A percentile compares a stretch with the other conserved stretches of the same genome.
These are phyloP conservation scores for Sinella curviseta DNA, from an alignment of 1,140 invertebrate genomes.

Conservation along the genomic window DNA sequence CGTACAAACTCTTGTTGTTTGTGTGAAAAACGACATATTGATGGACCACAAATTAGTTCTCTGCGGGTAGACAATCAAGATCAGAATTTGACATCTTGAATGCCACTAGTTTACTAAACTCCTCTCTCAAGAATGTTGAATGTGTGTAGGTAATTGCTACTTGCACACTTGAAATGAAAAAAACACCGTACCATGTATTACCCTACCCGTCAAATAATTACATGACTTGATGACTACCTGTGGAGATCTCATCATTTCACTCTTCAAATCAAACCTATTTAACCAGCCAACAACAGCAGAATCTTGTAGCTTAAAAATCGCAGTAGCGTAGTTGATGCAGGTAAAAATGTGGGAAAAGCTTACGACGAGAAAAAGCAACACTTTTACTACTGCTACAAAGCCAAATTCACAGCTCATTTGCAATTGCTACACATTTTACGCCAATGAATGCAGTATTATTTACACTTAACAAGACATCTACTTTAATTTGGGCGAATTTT, in stretches of 20 bases:
- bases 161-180: not conserved
- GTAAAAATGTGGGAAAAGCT: no score
- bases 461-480: not conserved
- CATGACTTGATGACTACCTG: conserved; percentile 1
- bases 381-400: no score
- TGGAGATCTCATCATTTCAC: not conserved
- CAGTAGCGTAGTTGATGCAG: no score
- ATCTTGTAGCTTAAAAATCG: no score
- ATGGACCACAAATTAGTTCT: conserved; percentile 1
- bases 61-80: not conserved
- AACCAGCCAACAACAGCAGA: no score
- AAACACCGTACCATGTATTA: not conserved
- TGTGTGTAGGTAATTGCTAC: not conserved
- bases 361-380: no score
- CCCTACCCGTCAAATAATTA: not conserved
- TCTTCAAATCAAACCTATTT: no score
- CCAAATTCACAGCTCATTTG: no score
- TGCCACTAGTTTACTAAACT: not conserved
- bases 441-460: no score
- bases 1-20: not conserved
- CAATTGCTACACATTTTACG: no score
- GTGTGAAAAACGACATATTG: conserved; percentile 18
- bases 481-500: not conserved
- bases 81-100: not conserved
- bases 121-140: not conserved